Evolutionary conservation across 2,113 vertebrate species (phyloP).

Genomic region (Vireo altiloquus): DNA sequence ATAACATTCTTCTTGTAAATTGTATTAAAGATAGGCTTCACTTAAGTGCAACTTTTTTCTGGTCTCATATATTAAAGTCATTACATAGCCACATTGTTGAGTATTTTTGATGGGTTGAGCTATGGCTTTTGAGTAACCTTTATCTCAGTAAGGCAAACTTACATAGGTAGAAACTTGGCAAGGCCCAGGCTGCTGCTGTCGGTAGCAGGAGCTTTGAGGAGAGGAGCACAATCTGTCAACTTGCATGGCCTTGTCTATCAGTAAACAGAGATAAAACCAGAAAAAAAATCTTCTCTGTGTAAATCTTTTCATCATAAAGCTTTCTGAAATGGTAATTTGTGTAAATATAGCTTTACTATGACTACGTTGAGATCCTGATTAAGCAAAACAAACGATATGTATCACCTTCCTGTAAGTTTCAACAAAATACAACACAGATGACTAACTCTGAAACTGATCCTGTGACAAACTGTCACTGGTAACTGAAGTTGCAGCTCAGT

Average conservation of each 20-base stretch:
- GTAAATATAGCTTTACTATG: not conserved
- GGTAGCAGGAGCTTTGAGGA: not conserved
- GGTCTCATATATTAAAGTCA: not conserved
- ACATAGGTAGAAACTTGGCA: not conserved
- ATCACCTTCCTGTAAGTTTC: not conserved
- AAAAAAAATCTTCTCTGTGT: not conserved
- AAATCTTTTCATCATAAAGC: not conserved
- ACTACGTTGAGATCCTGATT: not conserved
- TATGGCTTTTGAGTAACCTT: not conserved
- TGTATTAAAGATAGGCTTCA: not conserved
- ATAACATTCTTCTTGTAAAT: not conserved
- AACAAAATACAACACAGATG: not conserved
- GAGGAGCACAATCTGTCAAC: not conserved
- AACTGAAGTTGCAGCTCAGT: not conserved
- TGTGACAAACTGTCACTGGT: not conserved
- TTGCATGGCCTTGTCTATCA: not conserved
- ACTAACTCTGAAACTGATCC: not conserved
- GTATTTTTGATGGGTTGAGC: not conserved
- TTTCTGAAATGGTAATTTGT: not conserved
- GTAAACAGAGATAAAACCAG: not conserved
- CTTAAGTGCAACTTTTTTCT: not conserved
- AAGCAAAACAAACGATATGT: not conserved
- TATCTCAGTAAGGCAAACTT: not conserved
- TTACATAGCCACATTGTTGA: accelerated
- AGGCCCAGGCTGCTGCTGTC: not conserved